Evolutionary conservation across 2,113 vertebrate species (phyloP), one percentile per base, ranked within the genome.

Genomic region (Dissostichus mawsoni): DNA sequence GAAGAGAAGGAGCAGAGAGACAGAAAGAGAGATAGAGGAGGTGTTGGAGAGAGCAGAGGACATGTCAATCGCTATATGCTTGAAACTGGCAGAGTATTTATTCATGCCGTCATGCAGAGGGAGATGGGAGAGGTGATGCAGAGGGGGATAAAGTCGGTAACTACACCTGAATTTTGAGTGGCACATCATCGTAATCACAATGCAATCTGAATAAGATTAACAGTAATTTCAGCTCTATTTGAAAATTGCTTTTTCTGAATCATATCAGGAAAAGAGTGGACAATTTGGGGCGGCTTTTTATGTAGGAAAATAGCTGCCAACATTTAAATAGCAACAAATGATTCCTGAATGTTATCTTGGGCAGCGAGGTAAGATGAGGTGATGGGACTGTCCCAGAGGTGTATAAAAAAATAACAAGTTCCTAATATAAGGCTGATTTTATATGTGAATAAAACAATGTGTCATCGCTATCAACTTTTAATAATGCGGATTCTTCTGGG

Each of bases 11-110:
- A 77, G 75, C 69, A 36, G 75, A 70, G 66, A 80, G 70, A 80
- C 16, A 63, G 76, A 72, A 23, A 55, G 61, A 67, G 18, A 85
- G 69, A 80, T 44, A 80, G 62, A 73, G 69, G 57, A n/a, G 74
- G 73, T 65, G 75, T 79, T 82, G 77, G 87, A 87, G 85, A 89
- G 87, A 92, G 76, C 89, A 92, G 82, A 92, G 77, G 76, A 90
- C 85, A 90, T 81, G 86, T 94, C 87, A 93, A 86, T 92, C 80
- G 90, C 90, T 89, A 92, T 92, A 90, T 91, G 90, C 80, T 92
- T 92, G 86, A 88, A 90, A 83, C 85, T 85, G 67, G 12, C 44
- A 58, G 67, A 58, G 73, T 59, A 83, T 89, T 81, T 70, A 90
- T 87, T 89, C 45, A 82, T 88, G 72, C 78, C 62, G 33, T 74